A percentile compares a stretch with the other conserved stretches of the same genome.
Conservation (phyloP, 37 sponge, comb jelly and placozoan species). For the Ianthella basta region DNA sequence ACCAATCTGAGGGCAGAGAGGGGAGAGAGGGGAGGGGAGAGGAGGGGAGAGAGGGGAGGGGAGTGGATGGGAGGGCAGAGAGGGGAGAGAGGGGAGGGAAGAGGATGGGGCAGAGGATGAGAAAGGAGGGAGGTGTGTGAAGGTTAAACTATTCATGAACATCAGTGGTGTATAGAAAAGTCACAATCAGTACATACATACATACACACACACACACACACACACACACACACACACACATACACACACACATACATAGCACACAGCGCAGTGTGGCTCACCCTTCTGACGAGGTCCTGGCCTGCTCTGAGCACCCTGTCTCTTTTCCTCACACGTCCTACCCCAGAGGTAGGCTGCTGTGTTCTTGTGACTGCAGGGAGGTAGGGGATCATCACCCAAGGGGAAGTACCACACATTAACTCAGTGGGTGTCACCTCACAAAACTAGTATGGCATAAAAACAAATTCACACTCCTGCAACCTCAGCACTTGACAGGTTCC, state of each 20-base stretch:
- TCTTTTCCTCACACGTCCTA: background rate
- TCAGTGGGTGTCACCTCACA: too few relatives aligned
- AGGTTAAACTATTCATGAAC: background rate
- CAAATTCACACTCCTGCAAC: too few relatives aligned
- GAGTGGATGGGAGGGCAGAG: background rate
- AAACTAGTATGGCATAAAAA: too few relatives aligned
- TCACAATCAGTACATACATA: background rate
- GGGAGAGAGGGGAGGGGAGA: background rate
- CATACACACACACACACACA: slow-evolving; percentile 8
- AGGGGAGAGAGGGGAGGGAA: background rate
- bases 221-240: slow-evolving; percentile 30
- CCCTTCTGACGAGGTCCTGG: slow-evolving; percentile 12
- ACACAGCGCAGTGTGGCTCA: background rate
- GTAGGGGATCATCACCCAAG: too few relatives aligned
- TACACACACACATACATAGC: slow-evolving; percentile 22
- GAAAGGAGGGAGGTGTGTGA: too few relatives aligned
- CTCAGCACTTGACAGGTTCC: too few relatives aligned
- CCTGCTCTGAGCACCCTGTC: slow-evolving; percentile 15
- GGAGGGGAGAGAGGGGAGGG: background rate
- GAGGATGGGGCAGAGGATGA: background rate
- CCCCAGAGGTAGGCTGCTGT: too few relatives aligned
- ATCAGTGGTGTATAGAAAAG: too few relatives aligned
- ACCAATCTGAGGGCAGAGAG: background rate
- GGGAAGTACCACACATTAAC: too few relatives aligned
- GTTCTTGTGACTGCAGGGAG: too few relatives aligned